Conservation (phyloP, 2,797 vertebrate genomes). For the Hapalemur alaotrensis region DNA sequence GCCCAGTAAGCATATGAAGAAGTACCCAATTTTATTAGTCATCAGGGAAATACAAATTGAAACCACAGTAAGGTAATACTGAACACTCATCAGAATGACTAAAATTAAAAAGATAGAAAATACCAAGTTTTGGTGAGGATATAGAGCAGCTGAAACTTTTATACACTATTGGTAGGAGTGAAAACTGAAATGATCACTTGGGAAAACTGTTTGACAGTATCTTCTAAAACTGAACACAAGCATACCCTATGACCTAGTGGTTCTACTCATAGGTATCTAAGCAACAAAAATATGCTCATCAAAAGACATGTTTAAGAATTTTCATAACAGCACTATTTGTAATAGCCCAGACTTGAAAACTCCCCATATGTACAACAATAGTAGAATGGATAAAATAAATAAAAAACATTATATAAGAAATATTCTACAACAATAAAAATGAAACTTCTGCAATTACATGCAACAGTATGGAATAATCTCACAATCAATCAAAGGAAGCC, state of each 20-base stretch:
- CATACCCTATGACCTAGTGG: not conserved
- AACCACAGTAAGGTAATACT: not conserved
- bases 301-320: not conserved
- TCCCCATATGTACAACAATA: not conserved
- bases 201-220: not conserved
- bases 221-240: not conserved
- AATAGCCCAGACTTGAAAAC: not conserved
- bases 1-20: not conserved
- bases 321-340: not conserved
- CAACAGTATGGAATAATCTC: not conserved
- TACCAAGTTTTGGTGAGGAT: not conserved
- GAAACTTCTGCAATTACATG: not conserved
- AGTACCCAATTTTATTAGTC: not conserved
- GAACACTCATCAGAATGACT: not conserved
- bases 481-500: not conserved
- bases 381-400: not conserved
- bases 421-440: not conserved
- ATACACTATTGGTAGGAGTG: not conserved
- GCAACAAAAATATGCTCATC: not conserved
- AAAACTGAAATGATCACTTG: not conserved
- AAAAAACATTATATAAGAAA: not conserved
- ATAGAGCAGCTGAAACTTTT: not conserved
- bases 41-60: not conserved
- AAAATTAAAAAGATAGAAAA: not conserved
- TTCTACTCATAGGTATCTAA: not conserved